phyloP scores from a whole-genome alignment of 2,113 vertebrate species.

The Rhea pennata region DNA sequence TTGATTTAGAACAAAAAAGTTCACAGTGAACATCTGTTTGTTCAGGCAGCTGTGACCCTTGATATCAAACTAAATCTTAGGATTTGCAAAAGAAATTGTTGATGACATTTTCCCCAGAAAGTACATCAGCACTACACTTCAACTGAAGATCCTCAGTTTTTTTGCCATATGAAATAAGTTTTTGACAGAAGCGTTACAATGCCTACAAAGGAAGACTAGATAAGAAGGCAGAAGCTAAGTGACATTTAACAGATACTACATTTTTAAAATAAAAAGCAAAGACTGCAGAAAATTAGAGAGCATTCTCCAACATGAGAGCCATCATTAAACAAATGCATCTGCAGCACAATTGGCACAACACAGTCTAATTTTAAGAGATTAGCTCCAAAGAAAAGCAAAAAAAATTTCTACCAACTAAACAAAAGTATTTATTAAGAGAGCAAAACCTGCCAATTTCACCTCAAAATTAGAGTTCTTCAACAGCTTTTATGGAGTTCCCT shows the following conservation, averaged over 20 bases:
- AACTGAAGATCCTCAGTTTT: background rate
- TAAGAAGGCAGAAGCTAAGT: background rate
- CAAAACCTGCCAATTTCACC: background rate
- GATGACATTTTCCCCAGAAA: background rate
- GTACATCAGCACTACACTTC: background rate
- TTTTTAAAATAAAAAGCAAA: background rate
- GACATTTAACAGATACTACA: background rate
- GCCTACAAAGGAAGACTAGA: background rate
- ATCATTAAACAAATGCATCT: background rate
- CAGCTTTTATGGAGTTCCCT: background rate
- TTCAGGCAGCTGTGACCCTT: background rate
- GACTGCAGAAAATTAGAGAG: accelerated
- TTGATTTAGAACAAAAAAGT: background rate
- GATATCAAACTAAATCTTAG: background rate
- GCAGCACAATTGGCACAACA: background rate
- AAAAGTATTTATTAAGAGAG: background rate
- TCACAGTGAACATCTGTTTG: background rate
- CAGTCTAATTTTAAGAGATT: background rate
- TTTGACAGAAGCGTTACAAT: background rate
- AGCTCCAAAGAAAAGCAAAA: background rate
- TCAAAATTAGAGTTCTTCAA: background rate
- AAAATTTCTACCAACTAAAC: background rate
- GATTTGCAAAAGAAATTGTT: background rate
- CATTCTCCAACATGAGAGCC: background rate
- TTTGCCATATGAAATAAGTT: background rate